phyloP scores from a whole-genome alignment of 2,797 vertebrate species.

The Peromyscus melanophrys region DNA sequence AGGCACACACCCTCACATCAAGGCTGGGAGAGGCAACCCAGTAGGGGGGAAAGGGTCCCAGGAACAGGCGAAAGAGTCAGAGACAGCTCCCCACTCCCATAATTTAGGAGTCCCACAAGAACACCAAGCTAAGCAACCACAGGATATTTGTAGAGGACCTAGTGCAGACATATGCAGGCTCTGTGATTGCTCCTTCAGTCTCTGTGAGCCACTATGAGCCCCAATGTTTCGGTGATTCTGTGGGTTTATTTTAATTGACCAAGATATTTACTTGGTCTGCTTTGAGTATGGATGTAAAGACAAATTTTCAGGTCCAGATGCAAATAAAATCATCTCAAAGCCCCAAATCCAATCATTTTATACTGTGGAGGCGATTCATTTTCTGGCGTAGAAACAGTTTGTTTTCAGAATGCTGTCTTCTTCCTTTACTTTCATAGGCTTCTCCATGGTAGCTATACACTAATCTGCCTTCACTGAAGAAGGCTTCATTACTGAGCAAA shows the following conservation, averaged over 20 bases:
- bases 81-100: not conserved
- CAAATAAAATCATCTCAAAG: slow-evolving; percentile 19
- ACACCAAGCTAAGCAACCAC: not conserved
- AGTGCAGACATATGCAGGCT: not conserved
- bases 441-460: not conserved
- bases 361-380: not conserved
- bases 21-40: not conserved
- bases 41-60: not conserved
- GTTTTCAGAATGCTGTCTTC: not conserved
- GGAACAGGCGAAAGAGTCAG: not conserved
- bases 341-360: not conserved
- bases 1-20: not conserved
- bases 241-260: slow-evolving; percentile 13
- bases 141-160: not conserved
- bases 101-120: not conserved
- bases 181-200: not conserved
- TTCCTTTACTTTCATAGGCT: not conserved
- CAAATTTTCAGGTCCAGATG: not conserved
- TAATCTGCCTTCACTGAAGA: not conserved
- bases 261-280: not conserved
- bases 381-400: not conserved
- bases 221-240: not conserved
- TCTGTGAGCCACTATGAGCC: not conserved
- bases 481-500: not conserved
- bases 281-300: not conserved